Base-by-base conservation (phyloP, 2,888 invertebrate genomes). In the Spodoptera picta region DNA sequence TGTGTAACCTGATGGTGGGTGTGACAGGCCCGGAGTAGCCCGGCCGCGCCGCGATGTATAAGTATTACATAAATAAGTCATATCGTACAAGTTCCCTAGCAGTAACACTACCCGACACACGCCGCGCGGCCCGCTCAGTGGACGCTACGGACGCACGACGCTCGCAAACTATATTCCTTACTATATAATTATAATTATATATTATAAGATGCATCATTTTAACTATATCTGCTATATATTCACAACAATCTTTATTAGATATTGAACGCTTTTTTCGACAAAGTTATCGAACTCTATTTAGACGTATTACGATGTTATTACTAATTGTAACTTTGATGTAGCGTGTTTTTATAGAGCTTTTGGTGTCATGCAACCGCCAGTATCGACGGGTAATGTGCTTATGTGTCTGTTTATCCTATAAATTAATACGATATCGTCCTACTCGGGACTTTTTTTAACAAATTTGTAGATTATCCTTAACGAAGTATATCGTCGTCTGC, bases 21-120 rank as follows among this genome's bases (percentile, higher is more conserved):
- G 47, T 56, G 79, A 73, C 81, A 73, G 82, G 77, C 79, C 75
- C 62, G 51, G 44, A 3, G 5, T 44, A n/a, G 1, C 44, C n/a
- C 41, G 65, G 42, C 67, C 69, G 63, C 73, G 75, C 65, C 71
- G 69, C 71, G 75, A 48, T 80, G 72, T 78, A 83, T 85, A 82
- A 83, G 76, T 87, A 84, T 84, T 81, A 79, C 70, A 72, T 81
- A 79, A 70, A 69, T 86, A 86, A 89, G 87, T 87, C 80, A 83
- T 83, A 83, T 86, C 85, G 90, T 89, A 88, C 89, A 90, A 90
- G 80, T 80, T 77, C 80, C 65, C 76, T 88, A 86, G 88, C 36
- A 36, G 36, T 36, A 9, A 36, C 36, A 36, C 36, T 36, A 9
- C 36, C 31, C 51, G 60, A 43, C 63, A 51, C 23, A 71, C 12